Evolutionary conservation across 2,113 vertebrate species (phyloP).

Genomic region (Thryonomys swinderianus): DNA sequence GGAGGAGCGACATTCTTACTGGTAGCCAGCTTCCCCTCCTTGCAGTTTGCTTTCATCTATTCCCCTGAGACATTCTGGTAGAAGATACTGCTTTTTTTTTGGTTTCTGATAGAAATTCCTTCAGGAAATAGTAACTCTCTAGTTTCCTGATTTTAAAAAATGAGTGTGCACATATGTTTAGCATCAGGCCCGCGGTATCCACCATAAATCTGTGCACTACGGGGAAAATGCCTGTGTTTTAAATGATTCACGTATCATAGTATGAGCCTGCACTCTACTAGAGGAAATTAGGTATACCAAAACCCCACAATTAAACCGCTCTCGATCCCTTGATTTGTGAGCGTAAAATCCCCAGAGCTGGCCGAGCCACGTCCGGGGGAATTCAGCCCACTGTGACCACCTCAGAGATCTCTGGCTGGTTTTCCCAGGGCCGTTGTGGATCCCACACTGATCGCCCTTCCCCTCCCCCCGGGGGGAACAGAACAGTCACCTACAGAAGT

Average conservation of each 20-base stretch:
- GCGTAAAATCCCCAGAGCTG: not conserved
- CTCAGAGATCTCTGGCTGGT: not conserved
- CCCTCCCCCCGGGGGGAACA: no score
- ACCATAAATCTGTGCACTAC: constrained; percentile 42
- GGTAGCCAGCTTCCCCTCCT: constrained; percentile 62
- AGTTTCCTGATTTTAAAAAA: constrained; percentile 61
- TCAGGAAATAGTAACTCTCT: constrained; percentile 59
- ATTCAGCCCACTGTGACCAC: not conserved
- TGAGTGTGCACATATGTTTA: constrained; percentile 65
- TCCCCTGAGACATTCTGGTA: constrained; percentile 53
- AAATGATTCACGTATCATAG: constrained; percentile 36
- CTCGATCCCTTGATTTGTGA: not conserved
- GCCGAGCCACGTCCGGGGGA: not conserved
- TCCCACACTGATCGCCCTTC: not conserved
- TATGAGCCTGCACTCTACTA: not conserved
- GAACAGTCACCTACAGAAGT: no score
- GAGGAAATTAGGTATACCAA: constrained; percentile 57
- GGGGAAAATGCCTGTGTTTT: constrained; percentile 38
- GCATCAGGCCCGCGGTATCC: not conserved
- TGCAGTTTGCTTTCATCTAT: constrained; percentile 73
- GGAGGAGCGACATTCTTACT: constrained; percentile 71
- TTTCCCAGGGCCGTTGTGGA: not conserved
- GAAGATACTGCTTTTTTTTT: not conserved
- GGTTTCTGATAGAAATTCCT: constrained; percentile 36
- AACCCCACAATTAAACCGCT: constrained; percentile 18